phyloP scores from a whole-genome alignment of 2,888 invertebrate genomes.

The Sabatieria punctata region DNA sequence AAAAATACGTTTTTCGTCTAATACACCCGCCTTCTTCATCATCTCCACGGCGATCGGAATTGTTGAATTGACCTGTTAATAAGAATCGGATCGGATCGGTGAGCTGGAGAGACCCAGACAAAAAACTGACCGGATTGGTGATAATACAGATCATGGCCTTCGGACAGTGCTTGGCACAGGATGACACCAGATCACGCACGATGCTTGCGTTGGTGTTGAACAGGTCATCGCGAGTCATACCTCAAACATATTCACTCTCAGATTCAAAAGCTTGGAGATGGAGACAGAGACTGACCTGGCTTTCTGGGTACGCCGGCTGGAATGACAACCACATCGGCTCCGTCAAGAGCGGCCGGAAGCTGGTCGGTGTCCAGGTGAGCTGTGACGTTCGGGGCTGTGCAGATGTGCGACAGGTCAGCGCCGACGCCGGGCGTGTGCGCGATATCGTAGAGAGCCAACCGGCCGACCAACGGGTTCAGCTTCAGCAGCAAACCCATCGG shows the following conservation, averaged over 20 bases:
- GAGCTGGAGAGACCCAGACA: too few relatives aligned
- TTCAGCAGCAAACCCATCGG: slow-evolving; percentile 80
- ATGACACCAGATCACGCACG: slow-evolving; percentile 64
- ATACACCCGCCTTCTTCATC: slow-evolving; percentile 69
- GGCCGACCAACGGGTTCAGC: slow-evolving; percentile 48
- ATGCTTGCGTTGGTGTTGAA: slow-evolving; percentile 98
- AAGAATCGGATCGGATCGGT: neutral
- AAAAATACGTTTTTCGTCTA: slow-evolving; percentile 74
- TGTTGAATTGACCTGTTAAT: slow-evolving; percentile 62
- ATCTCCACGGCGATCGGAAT: slow-evolving; percentile 93
- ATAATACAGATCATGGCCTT: slow-evolving; percentile 86
- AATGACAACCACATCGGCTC: slow-evolving; percentile 72
- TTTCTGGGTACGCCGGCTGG: slow-evolving; percentile 97
- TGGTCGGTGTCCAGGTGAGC: slow-evolving; percentile 52
- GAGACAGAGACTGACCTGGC: slow-evolving; percentile 47
- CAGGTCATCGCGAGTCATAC: slow-evolving; percentile 93
- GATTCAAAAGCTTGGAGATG: neutral
- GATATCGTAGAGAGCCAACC: slow-evolving; percentile 76
- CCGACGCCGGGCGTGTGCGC: slow-evolving; percentile 89
- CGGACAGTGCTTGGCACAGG: slow-evolving; percentile 63
- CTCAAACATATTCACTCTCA: slow-evolving; percentile 17
- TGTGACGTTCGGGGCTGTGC: slow-evolving; percentile 53
- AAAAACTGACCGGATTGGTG: slow-evolving; percentile 67
- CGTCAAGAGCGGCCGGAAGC: slow-evolving; percentile 54
- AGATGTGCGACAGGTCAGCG: slow-evolving; percentile 89